Conservation (phyloP, 2,797 vertebrate genomes). For the Channallabes apus region DNA sequence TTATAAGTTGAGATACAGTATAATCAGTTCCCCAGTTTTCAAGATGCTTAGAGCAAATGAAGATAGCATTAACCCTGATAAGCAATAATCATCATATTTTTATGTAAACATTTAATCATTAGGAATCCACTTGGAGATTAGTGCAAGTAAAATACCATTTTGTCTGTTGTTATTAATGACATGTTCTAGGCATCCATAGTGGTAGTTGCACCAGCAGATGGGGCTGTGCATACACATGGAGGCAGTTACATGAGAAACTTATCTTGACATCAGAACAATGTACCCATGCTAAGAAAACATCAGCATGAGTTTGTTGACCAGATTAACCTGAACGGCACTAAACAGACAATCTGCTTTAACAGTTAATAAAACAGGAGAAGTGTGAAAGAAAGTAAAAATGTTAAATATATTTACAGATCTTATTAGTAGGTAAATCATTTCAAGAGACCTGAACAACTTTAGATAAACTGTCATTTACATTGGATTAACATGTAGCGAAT, state of each 20-base stretch:
- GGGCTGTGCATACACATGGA: not conserved
- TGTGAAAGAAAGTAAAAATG: not conserved
- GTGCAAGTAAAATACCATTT: too few species aligned
- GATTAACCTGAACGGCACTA: not conserved
- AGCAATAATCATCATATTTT: not conserved
- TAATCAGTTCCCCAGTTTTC: not conserved
- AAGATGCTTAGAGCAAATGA: not conserved
- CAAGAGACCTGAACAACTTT: not conserved
- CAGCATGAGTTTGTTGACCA: not conserved
- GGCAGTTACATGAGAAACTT: not conserved
- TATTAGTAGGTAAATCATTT: not conserved
- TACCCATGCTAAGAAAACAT: not conserved
- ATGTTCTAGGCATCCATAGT: not conserved
- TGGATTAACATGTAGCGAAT: not conserved
- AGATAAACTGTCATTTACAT: not conserved
- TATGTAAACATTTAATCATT: too few species aligned
- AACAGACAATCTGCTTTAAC: not conserved
- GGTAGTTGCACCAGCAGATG: constrained; percentile 27
- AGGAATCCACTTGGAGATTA: too few species aligned
- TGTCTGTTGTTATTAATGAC: not conserved
- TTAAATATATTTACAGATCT: not conserved
- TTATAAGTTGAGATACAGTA: not conserved
- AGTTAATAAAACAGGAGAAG: not conserved
- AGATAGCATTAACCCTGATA: not conserved
- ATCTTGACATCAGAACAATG: too few species aligned